phyloP scores from a whole-genome alignment of 92 coral and sea anemone species.

The Hydrozoanthus gracilis region DNA sequence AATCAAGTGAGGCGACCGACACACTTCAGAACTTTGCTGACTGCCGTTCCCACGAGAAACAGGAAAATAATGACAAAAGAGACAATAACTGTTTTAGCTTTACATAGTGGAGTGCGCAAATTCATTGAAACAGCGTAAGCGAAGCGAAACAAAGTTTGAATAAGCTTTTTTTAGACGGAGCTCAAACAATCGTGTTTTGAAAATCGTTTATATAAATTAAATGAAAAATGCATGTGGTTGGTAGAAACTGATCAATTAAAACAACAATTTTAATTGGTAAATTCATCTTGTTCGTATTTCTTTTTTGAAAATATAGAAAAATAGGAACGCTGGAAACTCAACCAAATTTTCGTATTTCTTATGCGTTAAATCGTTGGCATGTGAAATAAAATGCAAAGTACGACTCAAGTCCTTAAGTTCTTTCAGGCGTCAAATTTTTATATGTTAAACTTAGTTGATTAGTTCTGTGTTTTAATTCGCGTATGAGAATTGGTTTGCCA shows the following conservation, averaged over 20 bases:
- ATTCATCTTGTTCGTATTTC: neutral
- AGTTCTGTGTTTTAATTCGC: too few relatives aligned
- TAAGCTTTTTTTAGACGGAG: neutral
- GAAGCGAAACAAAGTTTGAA: conserved; percentile 24
- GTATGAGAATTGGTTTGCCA: too few relatives aligned
- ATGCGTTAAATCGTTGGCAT: too few relatives aligned
- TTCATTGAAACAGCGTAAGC: neutral
- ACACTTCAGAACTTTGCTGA: conserved; percentile 29
- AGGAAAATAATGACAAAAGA: conserved; percentile 22
- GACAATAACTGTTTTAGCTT: conserved; percentile 11
- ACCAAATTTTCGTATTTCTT: too few relatives aligned
- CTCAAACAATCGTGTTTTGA: neutral
- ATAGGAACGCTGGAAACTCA: too few relatives aligned
- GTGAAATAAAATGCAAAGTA: too few relatives aligned
- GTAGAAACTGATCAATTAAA: neutral
- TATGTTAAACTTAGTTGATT: too few relatives aligned
- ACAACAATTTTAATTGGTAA: neutral
- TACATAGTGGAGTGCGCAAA: conserved; percentile 1
- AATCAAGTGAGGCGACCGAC: conserved; percentile 28
- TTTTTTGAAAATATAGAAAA: too few relatives aligned
- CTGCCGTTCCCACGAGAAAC: conserved; percentile 49
- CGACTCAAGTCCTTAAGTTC: too few relatives aligned
- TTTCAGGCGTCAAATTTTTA: too few relatives aligned
- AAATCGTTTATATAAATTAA: neutral
- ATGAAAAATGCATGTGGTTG: neutral